Percentiles rank a stretch among this genome's conserved stretches.
Conservation (phyloP, 2,113 vertebrate species). For the Megaceryle torquata region DNA sequence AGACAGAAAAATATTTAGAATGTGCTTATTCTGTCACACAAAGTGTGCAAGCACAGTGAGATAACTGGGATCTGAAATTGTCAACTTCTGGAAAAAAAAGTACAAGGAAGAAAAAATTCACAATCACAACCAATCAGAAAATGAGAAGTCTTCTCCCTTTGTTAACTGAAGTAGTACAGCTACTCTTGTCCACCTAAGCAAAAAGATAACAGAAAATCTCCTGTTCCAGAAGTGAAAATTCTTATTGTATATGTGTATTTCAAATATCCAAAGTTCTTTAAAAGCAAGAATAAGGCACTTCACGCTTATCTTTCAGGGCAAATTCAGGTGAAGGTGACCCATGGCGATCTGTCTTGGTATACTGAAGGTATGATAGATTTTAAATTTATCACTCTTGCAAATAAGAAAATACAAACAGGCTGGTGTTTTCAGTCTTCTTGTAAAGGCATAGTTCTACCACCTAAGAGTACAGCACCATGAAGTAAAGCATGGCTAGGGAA, state of each 20-base stretch:
- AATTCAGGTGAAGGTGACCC: background rate
- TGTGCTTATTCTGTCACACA: background rate
- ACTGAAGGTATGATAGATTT: background rate
- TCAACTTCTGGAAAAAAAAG: background rate
- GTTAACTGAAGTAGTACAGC: background rate
- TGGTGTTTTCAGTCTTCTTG: background rate
- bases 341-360: background rate
- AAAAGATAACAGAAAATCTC: background rate
- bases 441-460: background rate
- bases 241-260: background rate
- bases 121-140: background rate
- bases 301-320: background rate
- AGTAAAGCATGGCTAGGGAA: background rate
- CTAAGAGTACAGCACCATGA: background rate
- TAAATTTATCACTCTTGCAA: background rate
- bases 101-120: background rate
- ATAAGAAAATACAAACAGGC: background rate
- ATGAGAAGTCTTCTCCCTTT: background rate
- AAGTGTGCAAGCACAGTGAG: background rate
- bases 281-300: background rate
- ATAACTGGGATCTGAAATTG: background rate
- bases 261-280: background rate
- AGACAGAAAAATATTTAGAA: background rate
- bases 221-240: background rate
- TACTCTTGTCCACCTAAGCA: background rate